Evolutionary conservation across 2,797 vertebrate genomes (phyloP).

Genomic region (Triplophysa yarkandensis): DNA sequence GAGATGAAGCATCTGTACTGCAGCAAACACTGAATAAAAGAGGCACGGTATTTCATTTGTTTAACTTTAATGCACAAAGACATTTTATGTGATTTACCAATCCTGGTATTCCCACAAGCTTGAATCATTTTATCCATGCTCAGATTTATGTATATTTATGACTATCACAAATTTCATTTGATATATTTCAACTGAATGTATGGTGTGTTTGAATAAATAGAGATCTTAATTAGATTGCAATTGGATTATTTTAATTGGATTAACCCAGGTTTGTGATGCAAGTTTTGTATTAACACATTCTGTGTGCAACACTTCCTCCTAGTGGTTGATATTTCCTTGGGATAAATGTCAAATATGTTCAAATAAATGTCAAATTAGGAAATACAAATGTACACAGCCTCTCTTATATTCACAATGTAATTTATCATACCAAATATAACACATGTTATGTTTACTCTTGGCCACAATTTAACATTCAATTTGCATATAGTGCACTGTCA

Average conservation of each 20-base stretch:
- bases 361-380: neutral
- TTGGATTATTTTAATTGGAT: neutral
- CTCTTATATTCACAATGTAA: neutral
- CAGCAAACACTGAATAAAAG: neutral
- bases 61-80: constrained; percentile 3
- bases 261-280: neutral
- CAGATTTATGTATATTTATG: neutral
- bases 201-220: neutral
- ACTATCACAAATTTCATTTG: too few relatives aligned
- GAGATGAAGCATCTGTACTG: constrained; percentile 30
- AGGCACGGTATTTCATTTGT: constrained; percentile 5
- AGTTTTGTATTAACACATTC: neutral
- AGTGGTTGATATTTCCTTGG: constrained; percentile 3
- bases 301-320: constrained; percentile 25
- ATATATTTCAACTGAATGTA: neutral
- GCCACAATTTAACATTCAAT: neutral
- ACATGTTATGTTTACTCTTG: neutral
- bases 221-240: neutral
- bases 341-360: neutral
- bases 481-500: neutral
- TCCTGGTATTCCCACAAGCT: neutral
- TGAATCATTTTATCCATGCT: neutral
- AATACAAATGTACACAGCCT: neutral
- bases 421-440: neutral
- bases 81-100: neutral